These are phyloP conservation scores for Empidonax alnorum DNA, from an alignment of 2,113 vertebrate species.

Conservation along the genomic window DNA sequence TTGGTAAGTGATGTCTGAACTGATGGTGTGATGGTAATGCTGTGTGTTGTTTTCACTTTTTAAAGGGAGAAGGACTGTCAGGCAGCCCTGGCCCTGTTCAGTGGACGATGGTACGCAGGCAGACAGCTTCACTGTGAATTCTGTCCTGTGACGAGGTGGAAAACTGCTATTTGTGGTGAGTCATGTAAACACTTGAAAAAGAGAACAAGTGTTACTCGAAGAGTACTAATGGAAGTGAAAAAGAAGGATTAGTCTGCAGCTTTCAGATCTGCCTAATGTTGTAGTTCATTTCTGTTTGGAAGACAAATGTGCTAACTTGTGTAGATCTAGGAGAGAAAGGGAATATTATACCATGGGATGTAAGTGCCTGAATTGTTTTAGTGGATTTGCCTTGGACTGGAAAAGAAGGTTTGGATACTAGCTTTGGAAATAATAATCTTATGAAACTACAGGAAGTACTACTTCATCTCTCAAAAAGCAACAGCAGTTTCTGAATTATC, in stretches of 20 bases:
- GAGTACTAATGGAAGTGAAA: background rate
- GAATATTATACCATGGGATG: rapidly evolving
- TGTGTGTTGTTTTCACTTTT: background rate
- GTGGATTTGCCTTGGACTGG: background rate
- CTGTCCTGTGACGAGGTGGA: conserved; percentile 96
- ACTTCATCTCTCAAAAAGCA: background rate
- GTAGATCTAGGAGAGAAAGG: background rate
- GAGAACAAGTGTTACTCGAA: background rate
- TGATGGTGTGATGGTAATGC: background rate
- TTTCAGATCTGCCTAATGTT: background rate
- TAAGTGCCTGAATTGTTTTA: background rate
- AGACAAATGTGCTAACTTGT: background rate
- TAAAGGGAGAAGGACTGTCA: conserved; percentile 92
- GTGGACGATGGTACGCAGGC: conserved; percentile 95
- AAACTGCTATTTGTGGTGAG: conserved; percentile 96
- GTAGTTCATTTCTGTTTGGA: background rate
- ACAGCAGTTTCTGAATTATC: background rate
- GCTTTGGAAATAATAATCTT: background rate
- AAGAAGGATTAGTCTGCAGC: background rate
- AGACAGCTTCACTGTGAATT: conserved; percentile 95
- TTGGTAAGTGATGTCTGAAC: background rate
- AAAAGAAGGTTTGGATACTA: background rate
- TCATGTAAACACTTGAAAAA: background rate
- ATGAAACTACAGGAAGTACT: background rate
- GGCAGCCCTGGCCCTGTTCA: conserved; percentile 89